Conservation (phyloP, 2,113 vertebrate species). For the Bagarius yarrelli region DNA sequence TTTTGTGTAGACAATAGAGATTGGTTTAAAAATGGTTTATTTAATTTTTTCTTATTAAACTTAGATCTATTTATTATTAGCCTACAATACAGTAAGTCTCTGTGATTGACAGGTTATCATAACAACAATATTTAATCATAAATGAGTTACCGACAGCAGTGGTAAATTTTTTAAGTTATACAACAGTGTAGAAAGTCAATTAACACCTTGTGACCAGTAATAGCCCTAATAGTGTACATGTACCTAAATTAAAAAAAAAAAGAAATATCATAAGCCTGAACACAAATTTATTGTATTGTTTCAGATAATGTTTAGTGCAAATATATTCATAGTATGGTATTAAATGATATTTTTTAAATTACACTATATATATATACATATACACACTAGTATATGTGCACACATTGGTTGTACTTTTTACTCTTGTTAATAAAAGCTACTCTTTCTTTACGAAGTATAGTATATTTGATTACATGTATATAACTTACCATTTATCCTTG, state of each 20-base stretch:
- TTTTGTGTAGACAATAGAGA: background rate
- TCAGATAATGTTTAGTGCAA: no score
- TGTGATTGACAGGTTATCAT: background rate
- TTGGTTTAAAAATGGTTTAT: background rate
- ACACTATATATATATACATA: no score
- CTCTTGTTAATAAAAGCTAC: no score
- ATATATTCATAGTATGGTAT: no score
- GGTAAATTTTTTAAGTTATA: background rate
- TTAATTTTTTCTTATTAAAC: no score
- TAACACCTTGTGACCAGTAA: background rate
- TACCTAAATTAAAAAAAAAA: background rate
- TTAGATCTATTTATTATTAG: background rate
- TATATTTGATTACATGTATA: background rate
- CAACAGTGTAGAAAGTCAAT: background rate
- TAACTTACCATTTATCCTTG: background rate
- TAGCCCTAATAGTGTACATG: background rate
- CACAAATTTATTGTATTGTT: no score
- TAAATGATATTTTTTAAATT: no score
- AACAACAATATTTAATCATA: background rate
- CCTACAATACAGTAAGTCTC: background rate
- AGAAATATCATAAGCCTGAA: background rate
- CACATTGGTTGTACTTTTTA: no score
- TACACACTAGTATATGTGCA: no score
- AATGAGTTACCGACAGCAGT: background rate
- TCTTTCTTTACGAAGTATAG: no score